Evolutionary conservation across 2,113 vertebrate genomes (phyloP), one percentile per base, ranked within the genome.

Genomic region (Oncorhynchus nerka): DNA sequence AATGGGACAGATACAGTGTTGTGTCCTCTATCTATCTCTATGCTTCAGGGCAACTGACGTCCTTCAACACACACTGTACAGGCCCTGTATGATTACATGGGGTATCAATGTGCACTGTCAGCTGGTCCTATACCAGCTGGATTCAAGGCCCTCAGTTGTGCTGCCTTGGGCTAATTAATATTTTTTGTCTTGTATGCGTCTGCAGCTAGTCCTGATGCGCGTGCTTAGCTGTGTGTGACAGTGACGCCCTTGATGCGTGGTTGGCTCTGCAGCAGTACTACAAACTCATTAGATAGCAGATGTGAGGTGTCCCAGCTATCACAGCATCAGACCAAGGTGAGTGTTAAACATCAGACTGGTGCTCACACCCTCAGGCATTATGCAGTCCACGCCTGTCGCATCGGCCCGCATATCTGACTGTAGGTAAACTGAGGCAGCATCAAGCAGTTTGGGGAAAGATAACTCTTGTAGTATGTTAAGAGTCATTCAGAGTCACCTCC

Each of bases 331-430:
- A 79, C 81, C 73, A 77, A 72, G 79, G 80, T 85, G 77, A 87
- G 86, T 88, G 87, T 91, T 87, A 85, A 79, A 79, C 75, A 88
- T 88, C 71, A 78, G 71, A 74, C n/a, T 87, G 86, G 84, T 89
- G 82, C 87, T 87, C 85, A 83, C 79, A 71, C 71, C 62, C 7
- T 81, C 71, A 72, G 79, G 67, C 70, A 86, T 90, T 76, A 83
- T 79, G 82, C 71, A 84, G 86, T 85, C 77, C 9, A 48, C 61
- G 34, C 75, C 71, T 74, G 66, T 75, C 79, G 70, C 84, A 80
- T 9, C 5, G 74, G 78, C 71, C 84, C 80, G 8, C 4, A 77
- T 86, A 76, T 77, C 76, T 82, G 74, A 73, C 0, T 22, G 61
- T 67, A 49, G 55, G 45, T 64, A 79, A 81, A 75, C 78, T 64